These are phyloP conservation scores for Scaptomyza caliginosa DNA, from an alignment of 2,888 invertebrate species.

Conservation along the genomic window DNA sequence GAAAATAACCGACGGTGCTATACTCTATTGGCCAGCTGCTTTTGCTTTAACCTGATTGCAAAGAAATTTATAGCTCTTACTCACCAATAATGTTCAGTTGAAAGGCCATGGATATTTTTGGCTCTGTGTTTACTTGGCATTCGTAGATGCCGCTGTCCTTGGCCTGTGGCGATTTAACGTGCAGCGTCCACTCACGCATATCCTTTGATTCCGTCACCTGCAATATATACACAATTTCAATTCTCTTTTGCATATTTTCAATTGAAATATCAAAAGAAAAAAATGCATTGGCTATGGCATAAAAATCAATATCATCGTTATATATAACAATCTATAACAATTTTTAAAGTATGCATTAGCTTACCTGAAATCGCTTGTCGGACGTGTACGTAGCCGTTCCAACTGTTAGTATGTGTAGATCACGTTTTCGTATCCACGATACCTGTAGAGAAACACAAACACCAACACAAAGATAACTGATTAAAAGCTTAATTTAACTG, in stretches of 20 bases:
- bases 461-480: slow-evolving; percentile 43
- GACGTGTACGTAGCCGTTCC: slow-evolving; percentile 82
- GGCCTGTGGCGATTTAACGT: slow-evolving; percentile 93
- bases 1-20: background rate
- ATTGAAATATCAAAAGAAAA: background rate
- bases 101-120: slow-evolving; percentile 94
- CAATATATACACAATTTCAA: slow-evolving; percentile 16
- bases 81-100: slow-evolving; percentile 93
- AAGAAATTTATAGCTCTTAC: too few species aligned
- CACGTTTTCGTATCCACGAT: slow-evolving; percentile 83
- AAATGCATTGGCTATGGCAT: background rate
- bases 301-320: too few species aligned
- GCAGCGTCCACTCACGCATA: slow-evolving; percentile 94
- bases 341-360: too few species aligned
- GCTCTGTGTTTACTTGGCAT: slow-evolving; percentile 89
- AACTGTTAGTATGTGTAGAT: slow-evolving; percentile 82
- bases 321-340: too few species aligned
- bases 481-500: slow-evolving; percentile 31
- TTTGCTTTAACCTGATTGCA: too few species aligned
- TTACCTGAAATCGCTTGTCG: slow-evolving; percentile 82
- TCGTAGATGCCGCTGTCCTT: slow-evolving; percentile 90
- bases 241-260: background rate
- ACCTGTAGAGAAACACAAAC: slow-evolving; percentile 69
- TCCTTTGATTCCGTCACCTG: slow-evolving; percentile 86
- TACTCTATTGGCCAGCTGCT: too few species aligned